Conservation (phyloP, 2,113 vertebrate species). For the Tragelaphus buxtoni region DNA sequence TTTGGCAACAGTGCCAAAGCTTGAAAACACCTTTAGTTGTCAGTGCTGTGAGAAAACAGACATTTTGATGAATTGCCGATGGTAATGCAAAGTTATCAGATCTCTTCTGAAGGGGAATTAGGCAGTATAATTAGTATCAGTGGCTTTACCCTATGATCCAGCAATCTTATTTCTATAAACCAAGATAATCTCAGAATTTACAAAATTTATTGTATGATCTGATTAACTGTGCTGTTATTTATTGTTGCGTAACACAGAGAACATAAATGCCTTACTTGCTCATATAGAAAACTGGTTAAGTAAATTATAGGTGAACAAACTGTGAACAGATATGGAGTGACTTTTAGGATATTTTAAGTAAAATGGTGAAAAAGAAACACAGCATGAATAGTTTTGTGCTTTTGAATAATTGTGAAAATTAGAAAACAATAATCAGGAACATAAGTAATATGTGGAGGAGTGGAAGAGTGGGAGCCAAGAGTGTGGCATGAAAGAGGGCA, state of each 20-base stretch:
- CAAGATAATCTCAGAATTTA: neutral
- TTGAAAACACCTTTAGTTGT: neutral
- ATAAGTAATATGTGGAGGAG: neutral
- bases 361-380: neutral
- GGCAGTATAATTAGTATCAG: neutral
- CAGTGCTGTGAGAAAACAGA: neutral
- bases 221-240: neutral
- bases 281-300: neutral
- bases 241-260: neutral
- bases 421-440: neutral
- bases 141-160: neutral
- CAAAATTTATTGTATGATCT: neutral
- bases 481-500: fast-evolving
- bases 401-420: neutral
- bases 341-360: neutral
- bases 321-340: neutral
- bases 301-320: neutral
- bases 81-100: neutral
- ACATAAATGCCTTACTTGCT: neutral
- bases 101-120: neutral
- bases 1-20: neutral
- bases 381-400: neutral
- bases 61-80: neutral
- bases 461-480: neutral
- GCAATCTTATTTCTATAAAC: neutral